Evolutionary conservation across 1,140 invertebrate genomes (phyloP).

Genomic region (Cecropterus lyciades): DNA sequence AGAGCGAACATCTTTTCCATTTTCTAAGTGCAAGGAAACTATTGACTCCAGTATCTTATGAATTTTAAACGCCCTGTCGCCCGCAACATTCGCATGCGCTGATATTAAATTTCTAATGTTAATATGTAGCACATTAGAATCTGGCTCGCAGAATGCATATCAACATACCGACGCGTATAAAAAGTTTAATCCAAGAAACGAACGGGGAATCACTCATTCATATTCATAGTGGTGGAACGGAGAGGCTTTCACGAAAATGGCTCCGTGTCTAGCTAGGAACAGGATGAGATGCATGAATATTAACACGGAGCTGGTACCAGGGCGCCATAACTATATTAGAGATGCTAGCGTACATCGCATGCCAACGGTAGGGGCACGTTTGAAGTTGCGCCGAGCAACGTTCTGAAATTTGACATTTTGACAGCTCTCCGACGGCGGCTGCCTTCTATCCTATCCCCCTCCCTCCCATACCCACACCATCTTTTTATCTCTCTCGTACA

Average conservation of each 20-base stretch:
- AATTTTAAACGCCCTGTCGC: constrained; percentile 31
- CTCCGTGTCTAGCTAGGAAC: constrained; percentile 71
- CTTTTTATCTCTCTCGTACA: constrained; percentile 42
- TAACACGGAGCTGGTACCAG: constrained; percentile 66
- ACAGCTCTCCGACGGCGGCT: constrained; percentile 81
- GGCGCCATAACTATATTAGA: constrained; percentile 79
- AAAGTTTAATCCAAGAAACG: constrained; percentile 75
- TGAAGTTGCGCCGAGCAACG: constrained; percentile 75
- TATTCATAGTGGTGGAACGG: constrained; percentile 75
- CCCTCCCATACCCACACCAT: constrained; percentile 48
- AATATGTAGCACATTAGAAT: constrained; percentile 37
- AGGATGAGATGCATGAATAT: constrained; percentile 79
- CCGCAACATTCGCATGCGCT: constrained; percentile 31
- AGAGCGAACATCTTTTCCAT: constrained; percentile 31
- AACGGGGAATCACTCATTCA: constrained; percentile 75
- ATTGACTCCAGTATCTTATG: constrained; percentile 35
- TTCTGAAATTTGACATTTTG: constrained; percentile 85
- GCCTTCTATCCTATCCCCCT: constrained; percentile 62
- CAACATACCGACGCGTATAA: constrained; percentile 43
- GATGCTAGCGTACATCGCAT: constrained; percentile 64
- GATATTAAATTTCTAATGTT: constrained; percentile 38
- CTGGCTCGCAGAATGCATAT: constrained; percentile 45
- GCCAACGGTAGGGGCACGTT: constrained; percentile 77
- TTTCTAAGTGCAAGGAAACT: constrained; percentile 35
- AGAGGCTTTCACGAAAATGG: constrained; percentile 79